A percentile compares a stretch with the other conserved stretches of the same genome.
Conservation (phyloP, 2,113 vertebrate genomes). For the Chaetodon auriga region DNA sequence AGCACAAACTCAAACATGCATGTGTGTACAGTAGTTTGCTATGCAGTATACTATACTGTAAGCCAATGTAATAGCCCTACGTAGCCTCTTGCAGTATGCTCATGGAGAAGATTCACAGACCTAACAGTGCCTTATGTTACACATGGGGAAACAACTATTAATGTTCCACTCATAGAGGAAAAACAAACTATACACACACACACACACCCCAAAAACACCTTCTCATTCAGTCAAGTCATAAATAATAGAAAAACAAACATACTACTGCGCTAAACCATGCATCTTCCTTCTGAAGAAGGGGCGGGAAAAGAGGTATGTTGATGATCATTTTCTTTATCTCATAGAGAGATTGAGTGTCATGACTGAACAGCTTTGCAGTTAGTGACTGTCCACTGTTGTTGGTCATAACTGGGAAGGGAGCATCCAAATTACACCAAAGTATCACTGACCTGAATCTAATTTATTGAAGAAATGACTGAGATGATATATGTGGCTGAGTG, state of each 20-base stretch:
- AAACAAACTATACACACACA: constrained; percentile 21
- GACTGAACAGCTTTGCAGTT: constrained; percentile 5
- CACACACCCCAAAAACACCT: constrained; percentile 12
- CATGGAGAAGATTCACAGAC: constrained; percentile 52
- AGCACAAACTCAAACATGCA: constrained; percentile 66
- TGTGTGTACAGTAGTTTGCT: constrained; percentile 69
- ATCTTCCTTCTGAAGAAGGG: constrained; percentile 25
- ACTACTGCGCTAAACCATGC: constrained; percentile 47
- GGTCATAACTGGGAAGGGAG: not conserved
- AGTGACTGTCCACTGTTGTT: not conserved
- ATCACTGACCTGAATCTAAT: not conserved
- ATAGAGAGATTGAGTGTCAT: constrained; percentile 8
- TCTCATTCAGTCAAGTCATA: constrained; percentile 60
- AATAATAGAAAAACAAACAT: constrained; percentile 58
- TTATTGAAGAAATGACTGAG: not conserved
- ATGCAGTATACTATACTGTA: constrained; percentile 37
- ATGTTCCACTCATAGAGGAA: constrained; percentile 10
- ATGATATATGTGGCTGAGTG: constrained; percentile 1
- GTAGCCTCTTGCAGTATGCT: constrained; percentile 47
- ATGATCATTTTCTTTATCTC: constrained; percentile 14
- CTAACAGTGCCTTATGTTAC: constrained; percentile 28
- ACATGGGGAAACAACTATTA: not conserved
- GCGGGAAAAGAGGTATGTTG: constrained; percentile 47
- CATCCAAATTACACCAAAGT: not conserved
- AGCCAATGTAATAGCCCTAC: constrained; percentile 43